Evolutionary conservation across 2,113 vertebrate genomes (phyloP), one percentile per base, ranked within the genome.

Genomic region (Polyodon spathula): DNA sequence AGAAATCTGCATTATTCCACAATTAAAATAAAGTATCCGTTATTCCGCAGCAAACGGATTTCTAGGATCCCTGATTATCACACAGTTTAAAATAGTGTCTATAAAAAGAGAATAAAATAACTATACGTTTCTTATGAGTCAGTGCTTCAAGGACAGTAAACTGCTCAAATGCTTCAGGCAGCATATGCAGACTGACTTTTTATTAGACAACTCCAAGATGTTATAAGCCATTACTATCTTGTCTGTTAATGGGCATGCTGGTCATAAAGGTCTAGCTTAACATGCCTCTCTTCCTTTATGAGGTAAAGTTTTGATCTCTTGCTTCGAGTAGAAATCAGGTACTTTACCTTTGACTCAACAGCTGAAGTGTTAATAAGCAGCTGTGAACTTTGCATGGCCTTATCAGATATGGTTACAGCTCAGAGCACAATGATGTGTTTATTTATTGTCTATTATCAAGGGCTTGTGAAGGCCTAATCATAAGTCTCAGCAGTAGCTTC

Each of bases 301-400:
- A 37, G 7, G 12, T n/a, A 50, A n/a, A 11, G 15, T 4, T 50
- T 0, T 50, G 48, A 17, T 43, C 37, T 14, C 56, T 58, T 7
- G 42, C 8, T 12, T n/a, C 14, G 48, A 10, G 3, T 11, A 50
- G 12, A n/a, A 50, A 12, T 38, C 55, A 54, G 50, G 51, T 59
- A 52, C 54, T 50, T 40, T 42, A 53, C 37, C 44, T 12, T 7
- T 11, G 40, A 60, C 64, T 59, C 71, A 76, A 76, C 56, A 59
- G 71, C 68, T 74, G 66, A 73, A 68, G 11, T 61, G 59, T 71
- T 83, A 83, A 83, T 81, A 72, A 73, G 71, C 71, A 76, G 73
- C 66, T 72, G 70, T 67, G 77, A 69, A 72, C 68, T 63, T 60
- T 66, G 54, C 65, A 51, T 83, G 79, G 37, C 68, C 72, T 66